Conservation (phyloP, 2,113 vertebrate genomes). For the Cinclus cinclus region DNA sequence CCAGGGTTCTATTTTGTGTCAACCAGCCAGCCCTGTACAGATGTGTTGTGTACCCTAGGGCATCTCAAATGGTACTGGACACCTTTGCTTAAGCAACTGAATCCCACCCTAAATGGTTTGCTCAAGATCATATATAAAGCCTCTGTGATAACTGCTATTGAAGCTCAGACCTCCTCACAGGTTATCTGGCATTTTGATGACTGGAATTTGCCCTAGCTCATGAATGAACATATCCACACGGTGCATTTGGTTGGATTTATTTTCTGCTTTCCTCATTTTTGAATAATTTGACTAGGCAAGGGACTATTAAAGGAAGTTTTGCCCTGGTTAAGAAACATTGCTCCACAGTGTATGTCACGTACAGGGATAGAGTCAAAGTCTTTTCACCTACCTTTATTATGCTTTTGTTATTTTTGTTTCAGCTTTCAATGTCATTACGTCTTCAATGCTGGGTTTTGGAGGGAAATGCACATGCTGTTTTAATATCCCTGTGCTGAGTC, state of each 20-base stretch:
- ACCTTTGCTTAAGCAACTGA: neutral
- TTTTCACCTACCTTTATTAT: neutral
- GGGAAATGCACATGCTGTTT: neutral
- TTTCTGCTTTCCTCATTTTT: constrained; percentile 14
- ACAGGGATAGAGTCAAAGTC: neutral
- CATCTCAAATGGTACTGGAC: neutral
- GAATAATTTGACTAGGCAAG: neutral
- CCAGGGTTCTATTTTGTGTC: neutral
- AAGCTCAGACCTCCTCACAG: neutral
- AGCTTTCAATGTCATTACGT: neutral
- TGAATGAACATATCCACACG: neutral
- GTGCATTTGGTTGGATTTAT: neutral
- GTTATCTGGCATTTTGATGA: neutral
- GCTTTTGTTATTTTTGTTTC: neutral
- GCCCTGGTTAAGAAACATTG: neutral
- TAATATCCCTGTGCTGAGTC: neutral
- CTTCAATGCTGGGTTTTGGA: neutral
- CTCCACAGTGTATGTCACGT: neutral
- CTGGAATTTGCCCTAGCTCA: neutral
- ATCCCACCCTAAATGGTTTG: neutral
- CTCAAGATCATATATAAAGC: neutral
- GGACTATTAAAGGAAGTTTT: neutral
- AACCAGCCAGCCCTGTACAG: neutral
- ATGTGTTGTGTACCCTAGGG: neutral
- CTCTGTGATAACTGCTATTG: neutral